Base-by-base conservation (phyloP, 2,113 vertebrate genomes). In the Malurus elegans region DNA sequence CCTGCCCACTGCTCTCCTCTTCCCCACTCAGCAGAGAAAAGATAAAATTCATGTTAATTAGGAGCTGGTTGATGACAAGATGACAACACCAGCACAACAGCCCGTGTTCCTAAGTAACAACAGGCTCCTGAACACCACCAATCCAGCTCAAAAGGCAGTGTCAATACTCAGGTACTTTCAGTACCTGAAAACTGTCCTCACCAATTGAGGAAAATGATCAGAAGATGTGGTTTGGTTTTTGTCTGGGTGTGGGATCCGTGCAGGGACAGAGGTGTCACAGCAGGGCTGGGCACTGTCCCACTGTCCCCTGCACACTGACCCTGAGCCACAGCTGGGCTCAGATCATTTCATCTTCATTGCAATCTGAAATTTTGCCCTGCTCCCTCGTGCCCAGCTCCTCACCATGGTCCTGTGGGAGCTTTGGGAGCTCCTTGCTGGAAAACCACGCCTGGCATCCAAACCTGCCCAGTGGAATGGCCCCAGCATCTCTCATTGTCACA, bases 341-440 rank as follows among this genome's bases (percentile, higher is more conserved):
- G n/a, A n/a, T n/a, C n/a, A n/a, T n/a, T n/a, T n/a, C n/a, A n/a
- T n/a, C n/a, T n/a, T n/a, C n/a, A n/a, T n/a, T n/a, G n/a, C n/a
- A n/a, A n/a, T n/a, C n/a, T n/a, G n/a, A n/a, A n/a, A n/a, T n/a
- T n/a, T n/a, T n/a, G n/a, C n/a, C n/a, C n/a, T n/a, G n/a, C n/a
- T n/a, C 19, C 29, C 31, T 48, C 8, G 18, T 31, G 40, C 58
- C 40, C 2, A 1, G 72, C 25, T 72, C 8, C 0, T 60, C 1
- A 0, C 36, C 9, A 2, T 0, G 1, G 31, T 47, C n/a, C n/a
- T n/a, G n/a, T n/a, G n/a, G n/a, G n/a, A 38, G 34, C 7, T 65
- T 50, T 2, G 6, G 23, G 32, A 56, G 34, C 16, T 73, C 25
- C 57, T 14, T 31, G 34, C 25, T 72, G 40, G 48, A 67, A 24